Evolutionary conservation across 2,888 invertebrate genomes (phyloP).

Genomic region (Drosophila anomalata): DNA sequence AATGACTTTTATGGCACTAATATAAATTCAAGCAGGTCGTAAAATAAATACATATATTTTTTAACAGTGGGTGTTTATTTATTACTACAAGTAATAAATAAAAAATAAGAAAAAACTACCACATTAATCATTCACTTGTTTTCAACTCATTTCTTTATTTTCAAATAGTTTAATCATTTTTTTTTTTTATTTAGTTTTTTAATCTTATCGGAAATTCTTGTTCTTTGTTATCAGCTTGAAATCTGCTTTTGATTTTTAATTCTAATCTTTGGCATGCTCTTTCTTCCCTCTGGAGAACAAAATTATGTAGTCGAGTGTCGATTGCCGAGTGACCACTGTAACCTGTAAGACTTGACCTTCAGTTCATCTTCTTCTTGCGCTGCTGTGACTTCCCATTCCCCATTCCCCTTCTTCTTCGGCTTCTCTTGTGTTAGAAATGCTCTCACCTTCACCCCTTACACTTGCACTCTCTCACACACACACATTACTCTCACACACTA

Average conservation of each 20-base stretch:
- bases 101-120: background rate
- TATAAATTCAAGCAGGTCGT: background rate
- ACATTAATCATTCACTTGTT: background rate
- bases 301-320: background rate
- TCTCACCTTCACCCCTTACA: slow-evolving; percentile 1
- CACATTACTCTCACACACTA: background rate
- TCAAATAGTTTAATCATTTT: background rate
- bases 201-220: background rate
- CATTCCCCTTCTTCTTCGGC: background rate
- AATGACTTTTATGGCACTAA: background rate
- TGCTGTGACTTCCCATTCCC: slow-evolving; percentile 3
- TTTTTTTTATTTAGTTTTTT: background rate
- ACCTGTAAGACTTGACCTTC: slow-evolving; percentile 27
- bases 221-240: background rate
- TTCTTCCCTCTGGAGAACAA: background rate
- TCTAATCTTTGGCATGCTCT: background rate
- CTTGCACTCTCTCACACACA: background rate
- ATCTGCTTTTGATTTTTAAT: background rate
- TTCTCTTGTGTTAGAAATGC: background rate
- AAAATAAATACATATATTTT: background rate
- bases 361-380: background rate
- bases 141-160: background rate
- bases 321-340: slow-evolving; percentile 8
- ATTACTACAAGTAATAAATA: background rate
- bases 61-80: background rate